Base-by-base conservation (phyloP, 2,888 invertebrate species). In the Vesta saturnalis region DNA sequence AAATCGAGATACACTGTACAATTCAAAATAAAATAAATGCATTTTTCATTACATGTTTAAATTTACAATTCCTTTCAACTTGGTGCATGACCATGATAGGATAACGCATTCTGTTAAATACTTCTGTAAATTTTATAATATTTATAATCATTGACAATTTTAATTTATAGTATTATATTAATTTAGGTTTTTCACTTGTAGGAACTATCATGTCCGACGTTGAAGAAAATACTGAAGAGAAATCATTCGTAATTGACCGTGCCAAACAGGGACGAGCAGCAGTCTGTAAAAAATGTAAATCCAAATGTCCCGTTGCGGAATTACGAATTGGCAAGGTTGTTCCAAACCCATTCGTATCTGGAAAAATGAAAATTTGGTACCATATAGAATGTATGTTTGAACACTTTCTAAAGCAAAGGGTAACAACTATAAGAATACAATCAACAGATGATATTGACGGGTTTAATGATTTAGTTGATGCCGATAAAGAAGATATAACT, bases 201-300 rank as follows among this genome's bases (percentile, higher is more conserved):
- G n/a, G n/a, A n/a, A n/a, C n/a, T n/a, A n/a, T n/a, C 30, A 85
- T 84, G 84, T 81, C 83, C 16, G 83, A 83, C 69, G 78, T 72
- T 1, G 84, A 83, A 54, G 72, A 70, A 10, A 72, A 62, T 15
- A 23, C 56, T 14, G 80, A 83, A n/a, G 86, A 86, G 71, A 87
- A 87, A 73, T 88, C 89, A 4, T 93, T 92, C 83, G 88, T 86
- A 63, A 89, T 91, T 8, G 96, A 96, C 74, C 88, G 92, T 71
- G 94, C 95, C 0, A 95, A 95, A 84, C 87, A 90, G 10, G 93
- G 93, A 0, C 87, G 92, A 58, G 92, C 96, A 0, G 89, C 89
- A n/a, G n/a, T n/a, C 12, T 96, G 96, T 80, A 95, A 95, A 82
- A 94, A 92, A 77, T 96, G 96, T 82, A 96, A 95, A 85, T 85